phyloP scores from a whole-genome alignment of 2,888 invertebrate genomes.

The Creontiades dilutus region DNA sequence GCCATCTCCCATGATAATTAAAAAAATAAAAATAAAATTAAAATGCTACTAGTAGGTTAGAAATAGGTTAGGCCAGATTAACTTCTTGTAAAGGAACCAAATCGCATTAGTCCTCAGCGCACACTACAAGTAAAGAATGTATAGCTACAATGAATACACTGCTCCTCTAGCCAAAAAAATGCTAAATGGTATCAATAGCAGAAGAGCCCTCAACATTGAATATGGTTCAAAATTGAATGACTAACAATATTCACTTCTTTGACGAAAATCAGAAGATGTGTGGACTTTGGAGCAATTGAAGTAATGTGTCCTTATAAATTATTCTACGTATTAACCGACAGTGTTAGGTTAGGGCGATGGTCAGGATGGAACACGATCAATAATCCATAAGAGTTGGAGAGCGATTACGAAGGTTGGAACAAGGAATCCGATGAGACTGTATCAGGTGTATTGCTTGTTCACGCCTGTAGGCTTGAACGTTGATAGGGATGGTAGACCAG shows the following conservation, averaged over 20 bases:
- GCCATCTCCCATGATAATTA: slow-evolving; percentile 5
- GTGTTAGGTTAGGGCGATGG: no score
- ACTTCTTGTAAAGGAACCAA: slow-evolving; percentile 1
- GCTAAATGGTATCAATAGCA: slow-evolving; percentile 8
- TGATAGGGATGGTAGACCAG: no score
- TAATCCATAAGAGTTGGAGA: no score
- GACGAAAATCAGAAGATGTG: slow-evolving; percentile 2
- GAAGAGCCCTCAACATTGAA: slow-evolving; percentile 32
- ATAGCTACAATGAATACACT: slow-evolving; percentile 31
- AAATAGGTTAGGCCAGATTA: slow-evolving; percentile 37
- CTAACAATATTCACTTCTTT: neutral
- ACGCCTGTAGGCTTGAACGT: no score
- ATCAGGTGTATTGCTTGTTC: no score
- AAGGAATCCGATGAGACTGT: no score
- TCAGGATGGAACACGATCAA: no score
- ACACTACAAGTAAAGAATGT: slow-evolving; percentile 10
- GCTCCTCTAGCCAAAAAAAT: neutral
- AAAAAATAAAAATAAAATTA: neutral
- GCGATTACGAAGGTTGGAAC: no score
- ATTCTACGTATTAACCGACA: no score
- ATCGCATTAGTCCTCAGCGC: slow-evolving; percentile 33
- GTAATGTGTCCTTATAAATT: slow-evolving; percentile 6
- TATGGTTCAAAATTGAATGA: neutral
- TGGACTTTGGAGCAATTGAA: neutral
- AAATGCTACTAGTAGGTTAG: slow-evolving; percentile 10